Evolutionary conservation across 2,797 vertebrate genomes (phyloP), one percentile per base, ranked within the genome.

Genomic region (Microctenopoma steveboyesi): DNA sequence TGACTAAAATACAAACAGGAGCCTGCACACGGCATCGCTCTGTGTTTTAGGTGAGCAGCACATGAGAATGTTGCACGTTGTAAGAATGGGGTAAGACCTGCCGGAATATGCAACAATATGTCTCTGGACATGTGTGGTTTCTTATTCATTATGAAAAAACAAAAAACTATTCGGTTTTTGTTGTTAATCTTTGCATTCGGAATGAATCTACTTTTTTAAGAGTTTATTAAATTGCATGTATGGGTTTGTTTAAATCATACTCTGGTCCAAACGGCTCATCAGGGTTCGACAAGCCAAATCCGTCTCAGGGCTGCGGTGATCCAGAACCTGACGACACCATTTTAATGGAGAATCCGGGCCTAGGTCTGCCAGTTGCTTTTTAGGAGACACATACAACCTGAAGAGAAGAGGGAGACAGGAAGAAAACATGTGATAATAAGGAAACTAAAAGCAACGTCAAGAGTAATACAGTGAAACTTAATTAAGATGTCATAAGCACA

Each of bases 321-420:
- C 97, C 58, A 98, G 85, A 63, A 95, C 95, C 78, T 95, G 95
- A 2, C 96, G 91, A 83, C 95, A 97, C 97, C 96, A 98, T 55
- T 96, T 95, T 65, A 97, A 51, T 0, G 96, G 94, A 0, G 95
- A 96, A 49, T 93, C 95, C 0, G 92, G 88, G 2, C 94, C 94
- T 57, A 86, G 89, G 25, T 95, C 92, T 0, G 85, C 52, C 10
- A 91, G 84, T 56, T 94, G 94, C 86, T 96, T 96, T 88, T 94
- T 95, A 0, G 95, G 95, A 27, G 96, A 96, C 60, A 96, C 94
- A 0, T 97, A 97, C 49, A 98, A 90, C 97, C 97, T 97, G 71
- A 9, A 61, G 69, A 54, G 55, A 77, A 64, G 56, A 78, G 59
- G 12, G 30, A 81, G 42, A 82, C 4, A 5, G 33, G 28, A 72